phyloP scores from a whole-genome alignment of 2,797 vertebrate species.

The Denticeps clupeoides region DNA sequence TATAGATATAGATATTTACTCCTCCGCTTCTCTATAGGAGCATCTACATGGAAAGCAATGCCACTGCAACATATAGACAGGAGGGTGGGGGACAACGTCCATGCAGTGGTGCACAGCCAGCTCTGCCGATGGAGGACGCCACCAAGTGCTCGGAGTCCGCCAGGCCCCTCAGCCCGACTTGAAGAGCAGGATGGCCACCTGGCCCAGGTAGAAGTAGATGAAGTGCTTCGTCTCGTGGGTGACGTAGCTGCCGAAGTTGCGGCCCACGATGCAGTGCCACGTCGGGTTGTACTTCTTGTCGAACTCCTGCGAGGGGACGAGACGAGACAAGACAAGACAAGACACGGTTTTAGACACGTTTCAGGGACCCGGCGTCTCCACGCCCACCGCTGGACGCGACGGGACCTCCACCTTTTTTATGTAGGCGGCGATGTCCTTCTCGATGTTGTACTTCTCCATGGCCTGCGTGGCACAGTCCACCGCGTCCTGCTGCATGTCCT shows the following conservation, averaged over 20 bases:
- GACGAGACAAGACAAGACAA: neutral
- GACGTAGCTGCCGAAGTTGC: constrained; percentile 99
- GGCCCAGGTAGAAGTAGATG: constrained; percentile 99
- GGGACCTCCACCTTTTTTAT: constrained; percentile 82
- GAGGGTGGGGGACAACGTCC: constrained; percentile 85
- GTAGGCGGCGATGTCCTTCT: constrained; percentile 98
- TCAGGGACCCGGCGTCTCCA: too few relatives aligned
- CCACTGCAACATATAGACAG: constrained; percentile 93
- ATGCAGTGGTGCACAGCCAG: constrained; percentile 81
- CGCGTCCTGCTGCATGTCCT: constrained; percentile 99
- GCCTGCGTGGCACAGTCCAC: constrained; percentile 98
- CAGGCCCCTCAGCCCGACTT: constrained; percentile 94
- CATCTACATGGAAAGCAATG: constrained; percentile 85
- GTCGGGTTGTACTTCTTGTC: constrained; percentile 99
- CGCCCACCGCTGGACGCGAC: neutral
- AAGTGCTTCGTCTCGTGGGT: constrained; percentile 99
- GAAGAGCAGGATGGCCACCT: constrained; percentile 98
- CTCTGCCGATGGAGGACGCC: constrained; percentile 75
- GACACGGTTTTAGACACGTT: too few relatives aligned
- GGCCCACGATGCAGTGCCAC: constrained; percentile 99
- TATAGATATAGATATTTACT: constrained; percentile 64
- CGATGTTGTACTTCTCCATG: constrained; percentile 99
- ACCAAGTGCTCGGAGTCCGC: too few relatives aligned
- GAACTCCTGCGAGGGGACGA: constrained; percentile 97
- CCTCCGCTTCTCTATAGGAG: constrained; percentile 73